phyloP scores from a whole-genome alignment of 2,113 vertebrate species.

The Montifringilla adamsi region DNA sequence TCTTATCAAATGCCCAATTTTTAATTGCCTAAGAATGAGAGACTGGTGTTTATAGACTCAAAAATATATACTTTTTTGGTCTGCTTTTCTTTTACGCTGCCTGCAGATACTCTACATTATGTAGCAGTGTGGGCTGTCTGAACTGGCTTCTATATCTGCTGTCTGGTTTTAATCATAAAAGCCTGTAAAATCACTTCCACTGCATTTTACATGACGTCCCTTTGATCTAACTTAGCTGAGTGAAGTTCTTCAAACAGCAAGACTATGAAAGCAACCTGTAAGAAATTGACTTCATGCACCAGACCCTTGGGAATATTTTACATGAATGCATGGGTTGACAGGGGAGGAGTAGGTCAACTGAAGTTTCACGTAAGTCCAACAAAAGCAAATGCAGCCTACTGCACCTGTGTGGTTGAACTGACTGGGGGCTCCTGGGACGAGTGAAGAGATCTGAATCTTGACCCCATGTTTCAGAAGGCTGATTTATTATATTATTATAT shows the following conservation, averaged over 20 bases:
- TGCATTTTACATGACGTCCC: not conserved
- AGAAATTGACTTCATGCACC: not conserved
- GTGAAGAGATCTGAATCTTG: too few species aligned
- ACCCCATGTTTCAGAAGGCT: too few species aligned
- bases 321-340: not conserved
- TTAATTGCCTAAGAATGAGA: not conserved
- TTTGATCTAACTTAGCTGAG: not conserved
- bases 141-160: not conserved
- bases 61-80: not conserved
- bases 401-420: not conserved
- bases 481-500: too few species aligned
- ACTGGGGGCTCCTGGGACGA: too few species aligned
- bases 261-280: not conserved
- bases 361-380: not conserved
- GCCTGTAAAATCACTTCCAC: not conserved
- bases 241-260: not conserved
- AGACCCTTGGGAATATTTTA: not conserved
- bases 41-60: not conserved
- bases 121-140: not conserved
- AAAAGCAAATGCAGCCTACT: not conserved
- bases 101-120: not conserved
- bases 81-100: not conserved
- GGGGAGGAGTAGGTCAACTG: not conserved
- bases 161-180: not conserved
- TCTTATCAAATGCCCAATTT: conserved; percentile 7